Conservation (phyloP, 2,797 vertebrate species). For the Furcifer pardalis region DNA sequence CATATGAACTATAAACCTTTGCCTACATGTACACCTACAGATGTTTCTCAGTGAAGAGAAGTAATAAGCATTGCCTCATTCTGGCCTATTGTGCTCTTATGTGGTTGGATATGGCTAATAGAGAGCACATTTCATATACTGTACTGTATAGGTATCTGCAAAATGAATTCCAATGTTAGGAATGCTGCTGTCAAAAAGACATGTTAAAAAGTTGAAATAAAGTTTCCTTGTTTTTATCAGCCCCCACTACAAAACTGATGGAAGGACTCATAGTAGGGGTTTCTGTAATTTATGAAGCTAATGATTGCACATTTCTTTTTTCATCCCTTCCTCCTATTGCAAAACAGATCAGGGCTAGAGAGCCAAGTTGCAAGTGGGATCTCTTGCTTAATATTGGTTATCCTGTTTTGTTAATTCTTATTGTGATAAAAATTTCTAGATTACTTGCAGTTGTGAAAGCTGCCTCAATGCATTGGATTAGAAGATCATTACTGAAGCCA, state of each 20-base stretch:
- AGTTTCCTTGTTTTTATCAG: background rate
- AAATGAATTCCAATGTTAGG: background rate
- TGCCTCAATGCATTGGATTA: background rate
- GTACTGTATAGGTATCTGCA: too few species aligned
- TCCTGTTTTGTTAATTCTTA: background rate
- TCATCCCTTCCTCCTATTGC: background rate
- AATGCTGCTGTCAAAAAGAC: background rate
- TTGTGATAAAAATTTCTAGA: too few species aligned
- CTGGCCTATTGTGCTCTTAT: background rate
- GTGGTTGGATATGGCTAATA: background rate
- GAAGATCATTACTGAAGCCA: too few species aligned
- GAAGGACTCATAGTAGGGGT: background rate
- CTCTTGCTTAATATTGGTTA: background rate
- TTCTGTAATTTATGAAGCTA: background rate
- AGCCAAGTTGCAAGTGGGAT: background rate
- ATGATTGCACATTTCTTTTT: background rate
- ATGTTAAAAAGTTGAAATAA: background rate
- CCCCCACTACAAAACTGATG: background rate
- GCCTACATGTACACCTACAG: background rate
- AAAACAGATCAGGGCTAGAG: background rate
- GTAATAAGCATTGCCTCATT: background rate
- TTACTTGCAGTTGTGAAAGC: background rate
- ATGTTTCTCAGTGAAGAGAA: background rate
- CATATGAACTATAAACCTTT: slow-evolving; percentile 4
- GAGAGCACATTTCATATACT: background rate